A percentile compares a stretch with the other conserved stretches of the same genome.
These are phyloP conservation scores for Chironomus tepperi DNA, from an alignment of 1,140 invertebrate species.

Conservation along the genomic window DNA sequence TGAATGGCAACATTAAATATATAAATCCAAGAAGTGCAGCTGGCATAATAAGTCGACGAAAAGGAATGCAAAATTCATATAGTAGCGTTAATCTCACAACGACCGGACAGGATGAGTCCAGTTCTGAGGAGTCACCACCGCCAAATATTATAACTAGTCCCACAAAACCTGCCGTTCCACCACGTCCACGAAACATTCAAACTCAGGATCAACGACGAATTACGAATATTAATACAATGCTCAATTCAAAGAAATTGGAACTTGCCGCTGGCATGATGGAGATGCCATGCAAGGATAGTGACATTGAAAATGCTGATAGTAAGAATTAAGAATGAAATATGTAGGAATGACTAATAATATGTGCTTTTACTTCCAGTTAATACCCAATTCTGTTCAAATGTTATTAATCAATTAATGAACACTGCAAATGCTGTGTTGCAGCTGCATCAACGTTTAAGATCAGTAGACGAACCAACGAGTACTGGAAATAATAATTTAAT, in stretches of 20 bases:
- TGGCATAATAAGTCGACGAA: slow-evolving; percentile 41
- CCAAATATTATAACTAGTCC: slow-evolving; percentile 40
- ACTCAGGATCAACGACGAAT: slow-evolving; percentile 32
- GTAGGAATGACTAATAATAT: not conserved
- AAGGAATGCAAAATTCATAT: slow-evolving; percentile 52
- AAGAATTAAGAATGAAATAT: slow-evolving; percentile 11
- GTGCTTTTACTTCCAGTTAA: slow-evolving; percentile 31
- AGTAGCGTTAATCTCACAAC: slow-evolving; percentile 57
- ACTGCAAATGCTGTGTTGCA: slow-evolving; percentile 39
- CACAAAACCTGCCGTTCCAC: slow-evolving; percentile 50
- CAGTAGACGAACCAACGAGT: slow-evolving; percentile 30
- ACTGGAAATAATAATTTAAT: slow-evolving; percentile 30
- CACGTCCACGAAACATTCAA: slow-evolving; percentile 43
- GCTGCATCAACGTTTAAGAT: slow-evolving; percentile 38
- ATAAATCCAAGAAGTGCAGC: slow-evolving; percentile 40
- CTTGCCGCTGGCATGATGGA: not conserved
- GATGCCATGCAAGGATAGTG: slow-evolving; percentile 24
- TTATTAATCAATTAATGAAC: slow-evolving; percentile 39
- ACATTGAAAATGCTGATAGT: slow-evolving; percentile 25
- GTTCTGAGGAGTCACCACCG: slow-evolving; percentile 53
- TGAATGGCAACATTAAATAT: slow-evolving; percentile 39
- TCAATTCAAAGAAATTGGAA: slow-evolving; percentile 15
- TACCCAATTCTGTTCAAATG: slow-evolving; percentile 37
- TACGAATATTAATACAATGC: slow-evolving; percentile 9
- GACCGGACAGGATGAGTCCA: slow-evolving; percentile 64